A percentile compares a stretch with the other conserved stretches of the same genome.
Evolutionary conservation across 2,888 invertebrate species (phyloP).

Genomic region (Sarcophaga variegata): DNA sequence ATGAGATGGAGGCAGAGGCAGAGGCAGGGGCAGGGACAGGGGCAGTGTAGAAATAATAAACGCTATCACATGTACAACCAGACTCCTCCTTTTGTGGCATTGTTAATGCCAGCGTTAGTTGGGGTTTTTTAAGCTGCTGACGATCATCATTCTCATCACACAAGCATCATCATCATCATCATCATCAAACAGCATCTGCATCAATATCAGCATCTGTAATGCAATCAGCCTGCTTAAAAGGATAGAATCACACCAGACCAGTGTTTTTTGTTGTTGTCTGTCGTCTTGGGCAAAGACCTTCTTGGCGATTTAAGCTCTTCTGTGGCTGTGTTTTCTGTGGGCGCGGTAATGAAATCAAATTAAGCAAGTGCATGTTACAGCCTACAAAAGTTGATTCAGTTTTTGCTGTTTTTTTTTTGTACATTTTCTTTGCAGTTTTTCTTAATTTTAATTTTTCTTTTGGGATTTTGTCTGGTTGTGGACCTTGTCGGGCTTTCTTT

Average conservation of each 20-base stretch:
- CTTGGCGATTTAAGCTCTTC: neutral
- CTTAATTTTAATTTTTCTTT: too few species aligned
- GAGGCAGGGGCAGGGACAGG: slow-evolving; percentile 20
- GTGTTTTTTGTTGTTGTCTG: neutral
- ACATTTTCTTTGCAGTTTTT: too few species aligned
- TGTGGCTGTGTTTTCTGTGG: slow-evolving; percentile 73
- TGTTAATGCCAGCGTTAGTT: slow-evolving; percentile 65
- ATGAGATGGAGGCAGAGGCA: too few species aligned
- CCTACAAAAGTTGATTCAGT: slow-evolving; percentile 66
- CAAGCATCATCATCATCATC: slow-evolving; percentile 16
- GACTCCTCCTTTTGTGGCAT: slow-evolving; percentile 68
- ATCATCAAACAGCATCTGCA: slow-evolving; percentile 26
- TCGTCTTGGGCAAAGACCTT: neutral
- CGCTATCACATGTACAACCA: slow-evolving; percentile 56
- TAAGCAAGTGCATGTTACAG: slow-evolving; percentile 78
- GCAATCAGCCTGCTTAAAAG: slow-evolving; percentile 4
- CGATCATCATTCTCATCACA: slow-evolving; percentile 7
- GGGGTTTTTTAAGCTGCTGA: slow-evolving; percentile 24
- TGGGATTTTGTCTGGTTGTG: neutral
- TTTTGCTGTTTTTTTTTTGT: slow-evolving; percentile 2
- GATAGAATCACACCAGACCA: neutral
- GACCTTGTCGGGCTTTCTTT: neutral
- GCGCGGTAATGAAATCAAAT: slow-evolving; percentile 82
- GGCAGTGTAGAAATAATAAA: slow-evolving; percentile 59
- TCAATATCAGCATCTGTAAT: slow-evolving; percentile 7